phyloP scores from a whole-genome alignment of 2,113 vertebrate species.

The Pteronura brasiliensis region DNA sequence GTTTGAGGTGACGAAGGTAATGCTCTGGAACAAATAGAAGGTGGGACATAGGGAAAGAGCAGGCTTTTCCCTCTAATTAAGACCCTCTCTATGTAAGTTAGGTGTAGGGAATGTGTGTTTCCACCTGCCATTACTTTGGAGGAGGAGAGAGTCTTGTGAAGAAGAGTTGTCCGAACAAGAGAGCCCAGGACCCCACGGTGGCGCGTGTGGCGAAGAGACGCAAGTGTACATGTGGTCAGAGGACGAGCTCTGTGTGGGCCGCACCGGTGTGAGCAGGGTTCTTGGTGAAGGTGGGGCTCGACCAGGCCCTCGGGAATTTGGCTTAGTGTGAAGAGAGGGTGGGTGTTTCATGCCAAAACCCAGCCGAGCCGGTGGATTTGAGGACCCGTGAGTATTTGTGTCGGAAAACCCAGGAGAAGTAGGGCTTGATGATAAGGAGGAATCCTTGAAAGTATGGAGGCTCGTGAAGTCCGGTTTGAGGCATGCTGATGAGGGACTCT shows the following conservation, averaged over 20 bases:
- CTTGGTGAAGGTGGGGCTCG: neutral
- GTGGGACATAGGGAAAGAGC: neutral
- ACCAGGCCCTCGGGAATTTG: neutral
- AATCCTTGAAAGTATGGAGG: neutral
- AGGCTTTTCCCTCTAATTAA: neutral
- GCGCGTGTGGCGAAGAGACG: too few species aligned
- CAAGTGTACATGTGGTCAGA: too few species aligned
- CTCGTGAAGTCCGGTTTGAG: neutral
- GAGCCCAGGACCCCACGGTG: neutral
- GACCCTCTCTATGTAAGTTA: neutral
- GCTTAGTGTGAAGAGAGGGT: neutral
- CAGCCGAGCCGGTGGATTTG: neutral
- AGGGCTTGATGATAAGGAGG: neutral
- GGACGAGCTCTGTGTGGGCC: too few species aligned
- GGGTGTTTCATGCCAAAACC: neutral
- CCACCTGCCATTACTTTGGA: neutral
- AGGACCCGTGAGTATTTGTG: neutral
- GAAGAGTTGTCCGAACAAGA: neutral
- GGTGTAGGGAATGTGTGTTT: neutral
- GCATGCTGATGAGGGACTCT: neutral
- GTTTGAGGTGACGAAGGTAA: neutral
- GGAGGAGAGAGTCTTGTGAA: neutral
- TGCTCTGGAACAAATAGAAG: neutral
- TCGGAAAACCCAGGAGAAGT: neutral
- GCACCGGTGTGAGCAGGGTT: neutral